Base-by-base conservation (phyloP, 1,140 invertebrate species). In the Eumaeus atala region DNA sequence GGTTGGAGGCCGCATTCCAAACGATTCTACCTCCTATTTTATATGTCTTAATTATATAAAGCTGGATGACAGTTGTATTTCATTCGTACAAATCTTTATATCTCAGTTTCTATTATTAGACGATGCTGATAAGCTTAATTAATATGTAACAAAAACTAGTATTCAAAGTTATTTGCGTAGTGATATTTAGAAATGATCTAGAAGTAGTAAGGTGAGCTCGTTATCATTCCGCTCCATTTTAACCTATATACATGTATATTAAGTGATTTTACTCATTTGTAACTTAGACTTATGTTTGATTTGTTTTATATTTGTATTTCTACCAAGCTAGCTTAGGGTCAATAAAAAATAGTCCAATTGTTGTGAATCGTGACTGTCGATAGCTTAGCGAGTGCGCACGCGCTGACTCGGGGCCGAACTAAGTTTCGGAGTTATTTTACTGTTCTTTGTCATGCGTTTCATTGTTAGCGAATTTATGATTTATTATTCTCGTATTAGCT, bases 391-490 rank as follows among this genome's bases (percentile, higher is more conserved):
- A 62, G 62, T 70, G 74, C 74, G 79, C 79, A 81, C 81, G 78
- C 77, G 81, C 74, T 68, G 74, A 52, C 62, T 72, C 66, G 72
- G 66, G 75, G 76, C 66, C 77, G 62, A 58, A 61, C 58, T 9
- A 9, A 9, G 74, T 74, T 77, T 72, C 61, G 70, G 72, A 72
- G 64, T 69, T 68, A 68, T 67, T 71, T 63, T 71, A 61, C 12
- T 67, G 64, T 63, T 67, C 61, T 65, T 66, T 83, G 77, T 76
- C 79, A 74, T 79, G 59, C 74, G 71, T 61, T 62, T 68, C 59
- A 83, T 83, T 82, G 77, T 82, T 75, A 60, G 60, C 68, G 56
- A 66, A 63, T 70, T 76, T 74, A 74, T 81, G 76, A 84, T 86
- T 86, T 72, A 77, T 74, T 68, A 74, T 74, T 59, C 56, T 52